These are phyloP conservation scores for Halictus rubicundus DNA, from an alignment of 1,140 invertebrate species.

Conservation along the genomic window DNA sequence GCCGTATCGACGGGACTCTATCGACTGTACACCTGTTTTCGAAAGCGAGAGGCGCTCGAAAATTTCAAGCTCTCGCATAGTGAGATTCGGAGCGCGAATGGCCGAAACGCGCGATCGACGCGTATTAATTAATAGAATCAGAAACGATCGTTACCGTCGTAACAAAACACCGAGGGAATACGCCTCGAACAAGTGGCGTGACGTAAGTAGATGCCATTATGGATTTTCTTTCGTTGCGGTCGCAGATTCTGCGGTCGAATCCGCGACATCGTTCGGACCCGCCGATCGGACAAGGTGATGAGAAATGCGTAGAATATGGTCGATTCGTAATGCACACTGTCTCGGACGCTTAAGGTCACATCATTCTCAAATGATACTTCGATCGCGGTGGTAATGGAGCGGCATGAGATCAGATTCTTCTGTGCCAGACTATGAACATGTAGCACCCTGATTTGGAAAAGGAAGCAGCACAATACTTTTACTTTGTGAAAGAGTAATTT, in stretches of 20 bases:
- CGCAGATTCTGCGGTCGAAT: conserved; percentile 29
- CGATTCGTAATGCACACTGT: not conserved
- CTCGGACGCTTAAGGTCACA: not conserved
- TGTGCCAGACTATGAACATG: not conserved
- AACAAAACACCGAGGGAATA: not conserved
- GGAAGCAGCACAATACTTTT: not conserved
- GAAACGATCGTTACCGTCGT: not conserved
- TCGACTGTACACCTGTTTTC: not conserved
- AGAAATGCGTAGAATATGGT: not conserved
- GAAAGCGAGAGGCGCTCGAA: not conserved
- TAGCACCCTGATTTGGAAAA: not conserved
- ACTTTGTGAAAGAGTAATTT: too few species aligned
- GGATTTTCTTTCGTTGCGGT: conserved; percentile 58
- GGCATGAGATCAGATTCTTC: not conserved
- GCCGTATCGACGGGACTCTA: too few species aligned
- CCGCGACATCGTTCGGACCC: conserved; percentile 22
- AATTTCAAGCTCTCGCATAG: not conserved
- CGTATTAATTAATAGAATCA: too few species aligned
- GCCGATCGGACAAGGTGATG: not conserved
- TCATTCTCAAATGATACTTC: not conserved
- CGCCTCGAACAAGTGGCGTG: conserved; percentile 9
- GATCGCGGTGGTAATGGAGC: not conserved
- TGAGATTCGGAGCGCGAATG: not conserved
- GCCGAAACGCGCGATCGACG: not conserved
- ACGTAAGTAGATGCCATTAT: conserved; percentile 41